Base-by-base conservation (phyloP, 2,797 vertebrate genomes). In the Microctenopoma stevenorrisi region DNA sequence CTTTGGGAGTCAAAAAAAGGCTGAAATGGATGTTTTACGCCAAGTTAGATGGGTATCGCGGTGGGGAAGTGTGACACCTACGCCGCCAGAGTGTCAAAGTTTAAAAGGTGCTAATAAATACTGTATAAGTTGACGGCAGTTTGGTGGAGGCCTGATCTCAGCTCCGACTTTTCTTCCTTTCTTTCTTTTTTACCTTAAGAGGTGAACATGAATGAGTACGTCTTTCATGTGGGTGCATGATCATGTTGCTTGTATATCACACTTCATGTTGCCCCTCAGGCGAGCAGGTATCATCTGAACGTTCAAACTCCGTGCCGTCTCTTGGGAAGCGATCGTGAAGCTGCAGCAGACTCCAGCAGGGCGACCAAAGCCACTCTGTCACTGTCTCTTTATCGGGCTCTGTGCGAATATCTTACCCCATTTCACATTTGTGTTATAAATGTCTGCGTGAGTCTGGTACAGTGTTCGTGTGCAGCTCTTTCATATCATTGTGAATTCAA, bases 381-480 rank as follows among this genome's bases (percentile, higher is more conserved):
- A 67, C 64, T 74, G 76, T 75, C 74, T 80, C 48, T 74, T 73
- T 78, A 72, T 63, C 73, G 15, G 54, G 35, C 13, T 81, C 56
- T 22, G 50, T 62, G 8, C 56, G 44, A 79, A 72, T 49, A n/a
- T 66, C n/a, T 60, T 68, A 60, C 15, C 69, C 74, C 64, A 15
- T 16, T 74, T 35, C 30, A 4, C 33, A 9, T 35, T 12, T 16
- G 55, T 44, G 5, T 37, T 16, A 11, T 54, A 38, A n/a, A 12
- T 3, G 14, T 53, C 9, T 52, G 5, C 2, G 5, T 57, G 11
- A 30, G 26, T 72, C 5, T 44, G 30, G 18, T 56, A 14, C 35
- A 37, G 37, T 37, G 37, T 37, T 9, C 15, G 25, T 40, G n/a
- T 47, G 56, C n/a, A 44, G n/a, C 53, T 33, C 14, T 54, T 51